Evolutionary conservation across 2,888 invertebrate species (phyloP), one percentile per base, ranked within the genome.

Genomic region (Amphipyra tragopoginis): DNA sequence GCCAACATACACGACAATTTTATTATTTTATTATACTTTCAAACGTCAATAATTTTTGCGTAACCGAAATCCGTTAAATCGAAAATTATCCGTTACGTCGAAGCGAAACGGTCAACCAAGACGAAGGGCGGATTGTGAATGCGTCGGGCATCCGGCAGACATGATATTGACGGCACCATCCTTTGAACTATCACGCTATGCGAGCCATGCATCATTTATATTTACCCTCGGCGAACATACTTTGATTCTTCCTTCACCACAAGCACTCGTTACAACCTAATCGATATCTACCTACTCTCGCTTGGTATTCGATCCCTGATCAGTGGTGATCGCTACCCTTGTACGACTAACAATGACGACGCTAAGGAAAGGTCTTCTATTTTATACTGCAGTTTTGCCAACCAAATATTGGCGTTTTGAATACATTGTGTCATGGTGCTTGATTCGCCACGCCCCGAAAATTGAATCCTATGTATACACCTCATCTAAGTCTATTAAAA

Each of bases 111-210:
- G 73, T 76, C 77, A 77, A 75, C 81, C 81, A 70, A 72, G 81
- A 75, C 69, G 82, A 81, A 82, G 77, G 82, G 79, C 80, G 79
- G 82, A 76, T 72, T 77, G 77, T 78, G 85, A 90, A 88, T 90
- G 90, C 86, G 84, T 83, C 80, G 75, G 82, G 78, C 82, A 83
- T 79, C 81, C 81, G 76, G 77, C 83, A 82, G 86, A 84, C 84
- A 79, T 84, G 77, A 81, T 84, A 86, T 87, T 86, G 90, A 88
- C 85, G 88, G 87, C 87, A 82, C 79, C 86, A 84, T 87, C 86
- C 89, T 91, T 94, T 93, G 95, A 95, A 92, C 95, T 95, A 94
- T 96, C 95, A 95, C 96, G 95, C 95, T 95, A 96, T 89, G 88
- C 95, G 84, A 93, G 88, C 88, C 95, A 95, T 94, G 94, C 93